Conservation (phyloP, 2,113 vertebrate species). For the Petaurus breviceps region DNA sequence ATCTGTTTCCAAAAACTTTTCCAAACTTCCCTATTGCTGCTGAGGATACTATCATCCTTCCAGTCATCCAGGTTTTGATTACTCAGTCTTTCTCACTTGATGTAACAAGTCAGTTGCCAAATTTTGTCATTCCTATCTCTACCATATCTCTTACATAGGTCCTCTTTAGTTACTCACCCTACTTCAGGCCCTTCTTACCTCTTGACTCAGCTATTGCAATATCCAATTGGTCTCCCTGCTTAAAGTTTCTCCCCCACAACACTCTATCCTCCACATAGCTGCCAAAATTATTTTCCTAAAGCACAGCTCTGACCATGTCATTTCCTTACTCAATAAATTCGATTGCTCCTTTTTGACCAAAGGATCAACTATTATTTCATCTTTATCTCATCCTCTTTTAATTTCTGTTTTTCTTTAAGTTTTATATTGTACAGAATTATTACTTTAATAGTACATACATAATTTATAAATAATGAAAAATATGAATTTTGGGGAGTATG, state of each 20-base stretch:
- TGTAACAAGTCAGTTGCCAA: neutral
- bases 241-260: neutral
- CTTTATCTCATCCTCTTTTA: neutral
- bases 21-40: neutral
- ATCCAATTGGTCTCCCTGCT: neutral
- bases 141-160: neutral
- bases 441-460: neutral
- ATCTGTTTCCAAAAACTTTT: neutral
- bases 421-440: neutral
- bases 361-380: neutral
- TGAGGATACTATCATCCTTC: neutral
- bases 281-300: too few relatives aligned
- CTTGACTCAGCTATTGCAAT: neutral
- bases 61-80: neutral
- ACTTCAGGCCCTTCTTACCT: neutral
- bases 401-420: neutral
- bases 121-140: neutral
- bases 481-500: neutral
- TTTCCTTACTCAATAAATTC: neutral
- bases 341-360: neutral
- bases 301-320: too few relatives aligned
- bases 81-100: neutral
- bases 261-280: neutral
- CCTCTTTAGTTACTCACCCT: neutral
- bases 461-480: neutral